Base-by-base conservation (phyloP, 2,888 invertebrate species). In the Melieria crassipennis region DNA sequence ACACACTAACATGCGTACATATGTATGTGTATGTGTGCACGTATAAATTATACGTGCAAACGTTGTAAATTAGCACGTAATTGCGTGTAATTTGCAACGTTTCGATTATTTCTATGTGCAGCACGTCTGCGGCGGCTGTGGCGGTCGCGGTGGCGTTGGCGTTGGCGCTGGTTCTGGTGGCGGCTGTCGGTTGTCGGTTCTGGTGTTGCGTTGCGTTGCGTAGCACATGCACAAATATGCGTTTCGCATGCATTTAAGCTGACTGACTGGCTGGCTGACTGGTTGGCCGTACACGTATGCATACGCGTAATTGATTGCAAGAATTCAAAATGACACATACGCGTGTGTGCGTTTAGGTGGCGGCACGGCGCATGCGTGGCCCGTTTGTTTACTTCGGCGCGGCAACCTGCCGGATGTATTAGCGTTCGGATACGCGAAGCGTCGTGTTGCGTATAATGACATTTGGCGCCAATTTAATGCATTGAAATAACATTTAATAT, bases 31-130 rank as follows among this genome's bases (percentile, higher is more conserved):
- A 58, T 11, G 56, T 58, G 16, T 42, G 43, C 13, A 47, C 48
- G 56, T 62, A 62, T 48, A 62, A 69, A 63, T 69, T 69, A 65
- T 67, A 68, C 61, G 67, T 30, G 30, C 68, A 69, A 68, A 61
- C 75, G 73, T 76, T 77, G 73, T 78, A 77, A 80, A 80, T 81
- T 80, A 78, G 77, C 81, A 79, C 77, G 77, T 79, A 80, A 79
- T 79, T 80, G 77, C 74, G 76, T 74, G 75, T 79, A 79, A 77
- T 77, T 76, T 76, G 73, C 74, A 76, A 73, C 75, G 71, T 72
- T 75, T 72, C 73, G 55, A 56, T 73, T 74, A 69, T 71, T 70
- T 73, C 55, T 64, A 50, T 55, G 42, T 43, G 10, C n/a, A 30
- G 46, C 10, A 9, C 16, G 47, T 11, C 10, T 46, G 4, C 9